Evolutionary conservation across 2,797 vertebrate genomes (phyloP).

Genomic region (Pempheris klunzingeri): DNA sequence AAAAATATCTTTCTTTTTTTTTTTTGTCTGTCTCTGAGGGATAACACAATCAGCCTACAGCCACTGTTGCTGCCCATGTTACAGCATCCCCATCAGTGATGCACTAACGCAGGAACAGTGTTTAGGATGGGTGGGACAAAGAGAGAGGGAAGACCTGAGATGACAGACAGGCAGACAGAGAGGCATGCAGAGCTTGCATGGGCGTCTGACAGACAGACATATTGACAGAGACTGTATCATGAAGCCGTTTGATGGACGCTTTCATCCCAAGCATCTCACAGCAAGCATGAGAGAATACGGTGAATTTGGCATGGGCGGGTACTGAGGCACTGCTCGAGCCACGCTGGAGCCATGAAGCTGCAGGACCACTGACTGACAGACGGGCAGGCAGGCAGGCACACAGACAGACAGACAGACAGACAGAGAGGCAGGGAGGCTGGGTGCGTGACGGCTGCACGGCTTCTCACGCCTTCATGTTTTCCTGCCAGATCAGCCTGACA

Average conservation of each 20-base stretch:
- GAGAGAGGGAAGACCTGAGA: background rate
- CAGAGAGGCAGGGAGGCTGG: slow-evolving; percentile 12
- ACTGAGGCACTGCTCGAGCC: slow-evolving; percentile 7
- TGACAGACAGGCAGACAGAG: slow-evolving; percentile 14
- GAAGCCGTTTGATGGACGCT: slow-evolving; percentile 38
- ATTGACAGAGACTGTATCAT: slow-evolving; percentile 27
- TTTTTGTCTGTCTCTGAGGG: too few species aligned
- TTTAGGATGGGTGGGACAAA: slow-evolving; percentile 14
- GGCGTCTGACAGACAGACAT: slow-evolving; percentile 47
- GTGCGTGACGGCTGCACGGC: slow-evolving; percentile 65
- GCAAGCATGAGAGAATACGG: slow-evolving; percentile 11
- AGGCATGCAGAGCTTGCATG: slow-evolving; percentile 27
- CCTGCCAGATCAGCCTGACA: slow-evolving; percentile 74
- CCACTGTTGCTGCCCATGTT: background rate
- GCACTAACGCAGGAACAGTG: background rate
- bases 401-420: slow-evolving; percentile 20
- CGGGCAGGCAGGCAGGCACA: background rate
- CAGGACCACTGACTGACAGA: slow-evolving; percentile 26
- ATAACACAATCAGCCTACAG: background rate
- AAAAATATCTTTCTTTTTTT: too few species aligned
- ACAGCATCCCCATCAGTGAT: too few species aligned
- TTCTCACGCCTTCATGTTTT: slow-evolving; percentile 74
- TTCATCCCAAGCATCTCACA: slow-evolving; percentile 32
- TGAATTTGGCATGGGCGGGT: slow-evolving; percentile 38
- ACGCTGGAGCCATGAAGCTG: slow-evolving; percentile 22